Percentiles rank a stretch among this genome's conserved stretches.
Evolutionary conservation across 2,888 invertebrate species (phyloP).

Genomic region (Nematopogon swammerdamellus): DNA sequence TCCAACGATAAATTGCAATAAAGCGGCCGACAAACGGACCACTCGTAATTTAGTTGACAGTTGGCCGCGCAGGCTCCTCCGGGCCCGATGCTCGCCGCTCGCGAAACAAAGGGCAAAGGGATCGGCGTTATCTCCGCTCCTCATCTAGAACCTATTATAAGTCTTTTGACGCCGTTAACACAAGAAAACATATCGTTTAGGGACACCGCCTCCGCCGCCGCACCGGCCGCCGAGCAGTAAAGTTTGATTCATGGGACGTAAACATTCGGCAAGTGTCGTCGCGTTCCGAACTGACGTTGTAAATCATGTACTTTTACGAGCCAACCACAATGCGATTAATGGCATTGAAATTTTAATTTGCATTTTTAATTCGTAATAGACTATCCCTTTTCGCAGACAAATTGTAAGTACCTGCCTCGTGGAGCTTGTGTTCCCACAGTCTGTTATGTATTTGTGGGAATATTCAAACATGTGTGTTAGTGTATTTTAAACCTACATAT

Average conservation of each 20-base stretch:
- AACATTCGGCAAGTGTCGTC: neutral
- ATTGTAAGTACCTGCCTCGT: no score
- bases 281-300: neutral
- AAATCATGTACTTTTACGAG: neutral
- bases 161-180: slow-evolving; percentile 35
- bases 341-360: no score
- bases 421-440: no score
- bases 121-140: slow-evolving; percentile 29
- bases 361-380: no score
- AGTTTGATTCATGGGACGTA: neutral
- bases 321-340: no score
- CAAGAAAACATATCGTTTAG: slow-evolving; percentile 33
- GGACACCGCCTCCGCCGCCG: neutral
- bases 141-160: slow-evolving; percentile 48
- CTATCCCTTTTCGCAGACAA: no score
- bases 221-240: neutral
- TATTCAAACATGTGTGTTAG: no score
- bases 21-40: slow-evolving; percentile 36
- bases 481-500: no score
- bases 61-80: slow-evolving; percentile 15
- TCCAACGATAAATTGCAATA: slow-evolving; percentile 2
- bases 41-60: slow-evolving; percentile 49
- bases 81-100: neutral
- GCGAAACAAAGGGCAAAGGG: slow-evolving; percentile 17
- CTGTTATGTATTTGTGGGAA: no score